Percentiles rank a stretch among this genome's conserved stretches.
Conservation (phyloP, 1,140 invertebrate genomes). For the Anoplolepis gracilipes region DNA sequence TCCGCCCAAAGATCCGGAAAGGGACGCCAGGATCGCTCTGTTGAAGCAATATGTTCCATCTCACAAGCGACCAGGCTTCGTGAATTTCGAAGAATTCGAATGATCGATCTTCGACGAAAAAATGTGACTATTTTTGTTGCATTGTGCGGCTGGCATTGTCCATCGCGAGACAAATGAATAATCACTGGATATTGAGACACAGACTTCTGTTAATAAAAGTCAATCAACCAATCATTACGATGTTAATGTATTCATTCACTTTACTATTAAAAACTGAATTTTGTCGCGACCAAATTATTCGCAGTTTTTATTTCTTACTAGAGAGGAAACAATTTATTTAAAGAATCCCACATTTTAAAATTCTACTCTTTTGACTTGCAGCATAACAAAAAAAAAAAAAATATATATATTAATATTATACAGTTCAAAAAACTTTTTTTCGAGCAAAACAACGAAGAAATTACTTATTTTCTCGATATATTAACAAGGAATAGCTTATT, state of each 20-base stretch:
- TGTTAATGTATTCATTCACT: background rate
- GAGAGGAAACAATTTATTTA: background rate
- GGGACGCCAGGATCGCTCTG: constrained; percentile 62
- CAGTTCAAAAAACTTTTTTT: no score
- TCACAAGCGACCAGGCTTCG: constrained; percentile 69
- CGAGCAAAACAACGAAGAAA: no score
- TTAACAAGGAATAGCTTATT: no score
- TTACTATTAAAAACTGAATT: background rate
- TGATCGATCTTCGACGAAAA: constrained; percentile 37
- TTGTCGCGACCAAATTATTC: background rate
- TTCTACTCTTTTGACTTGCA: no score
- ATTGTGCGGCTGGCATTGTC: background rate
- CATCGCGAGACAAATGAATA: background rate
- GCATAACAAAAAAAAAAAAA: no score
- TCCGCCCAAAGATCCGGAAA: constrained; percentile 64
- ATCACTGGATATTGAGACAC: background rate
- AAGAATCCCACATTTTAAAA: background rate
- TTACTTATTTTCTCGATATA: no score
- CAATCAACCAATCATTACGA: background rate
- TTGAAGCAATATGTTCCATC: constrained; percentile 64
- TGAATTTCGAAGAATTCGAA: constrained; percentile 76
- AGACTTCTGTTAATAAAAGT: background rate
- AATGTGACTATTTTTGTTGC: background rate
- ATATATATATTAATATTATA: no score
- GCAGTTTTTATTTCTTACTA: background rate